These are phyloP conservation scores for Macrostomum cliftonense DNA, from an alignment of 2,888 invertebrate genomes.

Conservation along the genomic window DNA sequence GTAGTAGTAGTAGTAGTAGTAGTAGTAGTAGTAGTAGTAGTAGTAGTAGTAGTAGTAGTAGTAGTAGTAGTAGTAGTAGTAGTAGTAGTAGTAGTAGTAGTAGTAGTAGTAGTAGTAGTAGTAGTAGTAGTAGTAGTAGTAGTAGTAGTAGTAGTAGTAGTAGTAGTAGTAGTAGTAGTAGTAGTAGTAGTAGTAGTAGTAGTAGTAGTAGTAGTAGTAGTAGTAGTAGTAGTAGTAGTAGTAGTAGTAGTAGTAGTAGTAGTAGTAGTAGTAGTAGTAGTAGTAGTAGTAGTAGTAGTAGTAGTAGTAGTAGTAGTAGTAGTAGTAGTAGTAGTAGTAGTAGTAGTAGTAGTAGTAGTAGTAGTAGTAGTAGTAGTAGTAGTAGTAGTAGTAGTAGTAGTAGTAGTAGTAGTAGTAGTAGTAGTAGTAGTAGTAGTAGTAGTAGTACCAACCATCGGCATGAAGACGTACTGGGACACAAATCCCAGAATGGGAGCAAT, in stretches of 20 bases:
- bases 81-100: slow-evolving; percentile 2
- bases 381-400: slow-evolving; percentile 1
- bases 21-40: slow-evolving; percentile 1
- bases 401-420: slow-evolving; percentile 1
- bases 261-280: slow-evolving; percentile 1
- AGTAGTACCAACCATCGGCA: slow-evolving; percentile 36
- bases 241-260: neutral
- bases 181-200: no score
- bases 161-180: slow-evolving; percentile 2
- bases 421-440: slow-evolving; percentile 1
- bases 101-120: slow-evolving; percentile 1
- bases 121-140: slow-evolving; percentile 1
- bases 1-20: slow-evolving; percentile 1
- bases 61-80: slow-evolving; percentile 1
- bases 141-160: slow-evolving; percentile 1
- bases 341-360: slow-evolving; percentile 1
- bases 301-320: slow-evolving; percentile 1
- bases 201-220: no score
- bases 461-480: slow-evolving; percentile 39
- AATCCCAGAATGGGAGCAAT: slow-evolving; percentile 40
- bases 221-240: no score
- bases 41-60: slow-evolving; percentile 1
- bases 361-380: slow-evolving; percentile 2
- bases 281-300: slow-evolving; percentile 1
- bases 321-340: slow-evolving; percentile 1